Evolutionary conservation across 2,888 invertebrate species (phyloP), one percentile per base, ranked within the genome.

Genomic region (Melolontha melolontha): DNA sequence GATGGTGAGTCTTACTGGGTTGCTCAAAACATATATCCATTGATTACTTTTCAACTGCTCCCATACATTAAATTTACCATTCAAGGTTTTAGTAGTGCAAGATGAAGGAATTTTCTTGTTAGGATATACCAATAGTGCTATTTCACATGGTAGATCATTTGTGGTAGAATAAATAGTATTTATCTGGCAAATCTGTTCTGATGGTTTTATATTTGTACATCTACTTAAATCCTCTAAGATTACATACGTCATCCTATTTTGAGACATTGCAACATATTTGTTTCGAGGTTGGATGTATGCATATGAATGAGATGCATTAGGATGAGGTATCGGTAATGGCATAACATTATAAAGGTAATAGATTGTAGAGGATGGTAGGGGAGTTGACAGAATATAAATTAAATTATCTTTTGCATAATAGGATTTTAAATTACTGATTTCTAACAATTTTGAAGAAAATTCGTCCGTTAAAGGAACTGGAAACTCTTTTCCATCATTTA

Each of bases 171-270:
- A 22, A 16, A 55, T 16, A 5, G 4, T 55, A 41, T 41, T 55
- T 2, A 17, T 55, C 5, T 40, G 41, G 22, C 55, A 55, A 6
- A 55, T 41, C 17, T 11, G 40, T 41, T 41, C 55, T 0, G 17
- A 10, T 11, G 17, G 17, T 16, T 22, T 16, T 10, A 22, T 11
- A 41, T 27, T 5, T 47, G 4, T 41, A 55, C 40, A 41, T 1
- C 17, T 55, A 11, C 39, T 12, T 41, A 22, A 16, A 22, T 55
- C n/a, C 41, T 55, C 41, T 41, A 55, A 4, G 0, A 55, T n/a
- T n/a, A 55, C 55, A 55, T 57, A 57, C 57, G 27, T 42, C 57
- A 57, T 57, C 1, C 57, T 22, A 12, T 57, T 57, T 27, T 57
- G 57, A 22, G 42, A 42, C 27, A 57, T 16, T 57, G 57, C 57